Base-by-base conservation (phyloP, 1,140 invertebrate genomes). In the Orius insidiosus region DNA sequence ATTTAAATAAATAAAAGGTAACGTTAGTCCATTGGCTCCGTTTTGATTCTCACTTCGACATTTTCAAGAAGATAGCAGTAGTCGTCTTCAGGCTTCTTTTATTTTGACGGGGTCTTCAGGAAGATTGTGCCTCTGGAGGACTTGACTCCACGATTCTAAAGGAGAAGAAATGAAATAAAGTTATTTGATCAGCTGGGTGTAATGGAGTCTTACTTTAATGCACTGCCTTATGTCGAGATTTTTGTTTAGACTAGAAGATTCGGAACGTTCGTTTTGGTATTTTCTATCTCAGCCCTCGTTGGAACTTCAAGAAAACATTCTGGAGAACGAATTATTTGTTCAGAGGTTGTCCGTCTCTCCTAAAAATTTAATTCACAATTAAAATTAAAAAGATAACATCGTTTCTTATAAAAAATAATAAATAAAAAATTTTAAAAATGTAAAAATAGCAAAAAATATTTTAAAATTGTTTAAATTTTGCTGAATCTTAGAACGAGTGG, bases 1-100 rank as follows among this genome's bases (percentile, higher is more conserved):
- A 24, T 24, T 4, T 24, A 24, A 24, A 24, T 24, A 24, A 24
- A 24, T 24, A 24, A 24, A 24, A 24, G 24, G 24, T 24, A 24
- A 24, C 24, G 24, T 24, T 55, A 46, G 44, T 58, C 55, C 16
- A 39, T 46, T 8, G 54, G 54, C 47, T 58, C 57, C 18, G 55
- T 59, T 49, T 58, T 58, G 10, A 59, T 59, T 49, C 55, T 57
- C 5, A 59, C 57, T 51, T 59, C 57, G 1, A 59, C 57, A 45
- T 57, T 53, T 46, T 53, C 55, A 6, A 59, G 47, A 13, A 58
- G 49, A 33, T 55, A 41, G 45, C 38, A 49, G 35, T 53, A 33
- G 30, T 49, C 53, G 37, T 36, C 43, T 1, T 34, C 19, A 2
- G 24, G 42, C 14, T 24, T 43, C 39, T 48, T 56, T 53, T 11